Evolutionary conservation across 2,797 vertebrate species (phyloP).

Genomic region (Knipowitschia caucasica): DNA sequence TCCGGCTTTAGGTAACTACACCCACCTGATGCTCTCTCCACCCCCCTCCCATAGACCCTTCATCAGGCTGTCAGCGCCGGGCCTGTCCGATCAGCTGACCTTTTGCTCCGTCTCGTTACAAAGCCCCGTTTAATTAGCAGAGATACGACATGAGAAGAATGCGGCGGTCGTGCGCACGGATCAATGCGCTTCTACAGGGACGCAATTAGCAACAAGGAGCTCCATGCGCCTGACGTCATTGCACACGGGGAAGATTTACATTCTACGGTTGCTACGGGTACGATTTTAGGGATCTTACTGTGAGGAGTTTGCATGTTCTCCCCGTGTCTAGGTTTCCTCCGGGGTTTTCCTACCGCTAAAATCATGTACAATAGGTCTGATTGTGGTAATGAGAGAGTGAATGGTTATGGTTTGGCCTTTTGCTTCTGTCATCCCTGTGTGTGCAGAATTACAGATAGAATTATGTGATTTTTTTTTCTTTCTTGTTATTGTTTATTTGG

Average conservation of each 20-base stretch:
- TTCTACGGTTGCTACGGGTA: no score
- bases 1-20: rapidly evolving
- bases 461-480: no score
- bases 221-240: slow-evolving; percentile 15
- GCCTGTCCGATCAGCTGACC: slow-evolving; percentile 57
- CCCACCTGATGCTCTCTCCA: slow-evolving; percentile 1
- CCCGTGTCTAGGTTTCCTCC: no score
- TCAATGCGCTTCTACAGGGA: slow-evolving; percentile 63
- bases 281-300: no score
- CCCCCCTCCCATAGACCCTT: slow-evolving; percentile 28
- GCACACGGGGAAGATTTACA: slow-evolving; percentile 3
- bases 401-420: no score
- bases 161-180: slow-evolving; percentile 48
- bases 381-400: no score
- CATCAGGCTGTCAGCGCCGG: slow-evolving; percentile 34
- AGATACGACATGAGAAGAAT: slow-evolving; percentile 51
- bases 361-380: no score
- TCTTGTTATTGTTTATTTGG: no score
- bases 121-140: slow-evolving; percentile 68
- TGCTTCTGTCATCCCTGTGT: no score
- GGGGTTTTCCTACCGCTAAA: no score
- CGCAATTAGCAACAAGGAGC: slow-evolving; percentile 30
- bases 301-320: no score
- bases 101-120: slow-evolving; percentile 66
- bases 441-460: no score